Evolutionary conservation across 2,888 invertebrate species (phyloP), one percentile per base, ranked within the genome.

Genomic region (Octonoba sinensis): DNA sequence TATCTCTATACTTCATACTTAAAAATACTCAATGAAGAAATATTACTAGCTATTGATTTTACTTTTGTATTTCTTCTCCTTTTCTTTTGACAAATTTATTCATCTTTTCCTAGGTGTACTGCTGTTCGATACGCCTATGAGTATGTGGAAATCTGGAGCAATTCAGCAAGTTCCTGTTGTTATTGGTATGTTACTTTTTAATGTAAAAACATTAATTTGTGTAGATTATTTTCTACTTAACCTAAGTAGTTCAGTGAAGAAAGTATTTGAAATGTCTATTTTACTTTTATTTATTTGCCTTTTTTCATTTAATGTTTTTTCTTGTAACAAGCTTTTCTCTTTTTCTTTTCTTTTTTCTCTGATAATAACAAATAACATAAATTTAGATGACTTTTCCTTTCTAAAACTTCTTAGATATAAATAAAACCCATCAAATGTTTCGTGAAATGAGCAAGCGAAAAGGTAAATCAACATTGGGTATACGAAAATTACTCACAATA

Each of bases 121-220:
- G 12, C 57, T 84, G n/a, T 65, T 72, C 36, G 71, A 67, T 16
- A 72, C 81, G n/a, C 72, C 77, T 12, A 76, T 66, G n/a, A 65
- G 67, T 27, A 72, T 84, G 73, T 84, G 82, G 83, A 69, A 76
- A 54, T 51, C 71, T 11, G 76, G 73, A 3, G 51, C 60, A 16
- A 73, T 82, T 27, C 78, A 82, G 20, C 71, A 79, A 65, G 77
- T 84, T 20, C 84, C 85, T 12, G 77, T 85, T n/a, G 85, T 85
- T 4, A 77, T 85, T 69, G 85, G 85, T 84, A 71, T 76, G 16
- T 59, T 62, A 13, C 24, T 6, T 69, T 69, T 57, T 8, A 1
- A 6, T 22, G 20, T 66, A 15, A 12, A 12, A 12, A 47, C 18
- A n/a, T 2, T 3, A 18, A 51, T 47, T 8, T 51, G 51, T 4